Base-by-base conservation (phyloP, 2,888 invertebrate species). In the Coenonympha glycerion region DNA sequence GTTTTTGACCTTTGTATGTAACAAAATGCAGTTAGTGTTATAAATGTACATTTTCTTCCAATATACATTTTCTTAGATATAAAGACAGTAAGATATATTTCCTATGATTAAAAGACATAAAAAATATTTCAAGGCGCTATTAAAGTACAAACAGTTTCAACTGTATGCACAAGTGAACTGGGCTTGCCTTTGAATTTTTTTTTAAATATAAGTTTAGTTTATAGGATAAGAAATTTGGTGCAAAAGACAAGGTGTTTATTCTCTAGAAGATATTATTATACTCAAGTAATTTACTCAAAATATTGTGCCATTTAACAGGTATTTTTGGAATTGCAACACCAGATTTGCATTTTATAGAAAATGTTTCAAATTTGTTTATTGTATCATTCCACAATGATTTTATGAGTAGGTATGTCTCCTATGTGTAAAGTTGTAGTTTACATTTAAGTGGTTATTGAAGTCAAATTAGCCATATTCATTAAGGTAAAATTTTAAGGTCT, bases 271-370 rank as follows among this genome's bases (percentile, higher is more conserved):
- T 65, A 65, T 60, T 34, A 56, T 65, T 65, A 66, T 69, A 69
- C 66, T 69, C 69, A 61, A 55, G 51, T 66, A 61, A 63, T 61
- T 62, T 64, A 71, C 68, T 70, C 70, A 61, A 65, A 65, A 64
- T 62, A 60, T 70, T 67, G 74, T 75, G 74, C 74, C 73, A 75
- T 75, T 66, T 53, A 62, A 60, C 47, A 40, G 41, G 40, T 56
- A 47, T 53, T 30, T 62, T 62, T 59, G 59, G 48, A 50, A 53
- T 53, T 52, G 37, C 34, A 52, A 56, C 57, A 57, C 64, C 62
- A 64, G 63, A 58, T 57, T 59, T 65, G 69, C 68, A 69, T 69
- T 70, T 68, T 50, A 47, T 37, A 34, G 36, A 49, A 53, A 62
- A 51, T 45, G 45, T 30, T 18, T 41, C 47, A 33, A 44, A 40